Conservation (phyloP, 64 coral and sea anemone species). For the Platygyra sinensis region DNA sequence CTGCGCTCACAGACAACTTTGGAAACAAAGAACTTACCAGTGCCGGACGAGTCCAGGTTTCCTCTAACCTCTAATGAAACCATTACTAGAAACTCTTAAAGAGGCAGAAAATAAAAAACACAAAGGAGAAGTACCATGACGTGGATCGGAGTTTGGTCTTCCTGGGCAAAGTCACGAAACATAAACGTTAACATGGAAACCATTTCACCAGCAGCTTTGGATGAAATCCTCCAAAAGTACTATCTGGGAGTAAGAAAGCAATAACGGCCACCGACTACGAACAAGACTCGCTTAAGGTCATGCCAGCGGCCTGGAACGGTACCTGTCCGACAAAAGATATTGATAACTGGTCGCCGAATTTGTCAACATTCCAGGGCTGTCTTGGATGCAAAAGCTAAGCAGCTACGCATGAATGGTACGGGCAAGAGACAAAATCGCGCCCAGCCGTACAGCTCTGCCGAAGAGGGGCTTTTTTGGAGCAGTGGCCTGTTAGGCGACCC, state of each 20-base stretch:
- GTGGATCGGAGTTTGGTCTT: background rate
- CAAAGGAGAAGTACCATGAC: background rate
- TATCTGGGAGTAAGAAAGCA: background rate
- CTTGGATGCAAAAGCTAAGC: background rate
- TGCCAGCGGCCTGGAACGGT: slow-evolving; percentile 4
- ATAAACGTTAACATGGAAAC: background rate
- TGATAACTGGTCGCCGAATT: too few relatives aligned
- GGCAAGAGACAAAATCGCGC: background rate
- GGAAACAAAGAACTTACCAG: slow-evolving; percentile 6
- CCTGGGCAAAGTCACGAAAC: background rate
- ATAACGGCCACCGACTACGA: slow-evolving; percentile 8
- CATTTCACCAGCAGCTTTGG: background rate
- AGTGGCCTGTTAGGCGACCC: background rate
- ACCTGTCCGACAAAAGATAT: background rate
- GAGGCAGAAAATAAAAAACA: slow-evolving; percentile 9
- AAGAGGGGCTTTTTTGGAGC: background rate
- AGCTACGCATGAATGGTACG: background rate
- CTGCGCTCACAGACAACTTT: background rate
- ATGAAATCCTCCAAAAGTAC: slow-evolving; percentile 14
- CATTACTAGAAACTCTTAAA: background rate
- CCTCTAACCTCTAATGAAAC: background rate
- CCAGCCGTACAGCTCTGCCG: background rate
- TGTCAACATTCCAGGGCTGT: background rate
- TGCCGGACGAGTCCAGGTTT: slow-evolving; percentile 26
- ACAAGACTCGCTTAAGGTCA: background rate